A percentile compares a stretch with the other conserved stretches of the same genome.
These are phyloP conservation scores for Dysmachus trigonus DNA, from an alignment of 2,888 invertebrate species.

Conservation along the genomic window DNA sequence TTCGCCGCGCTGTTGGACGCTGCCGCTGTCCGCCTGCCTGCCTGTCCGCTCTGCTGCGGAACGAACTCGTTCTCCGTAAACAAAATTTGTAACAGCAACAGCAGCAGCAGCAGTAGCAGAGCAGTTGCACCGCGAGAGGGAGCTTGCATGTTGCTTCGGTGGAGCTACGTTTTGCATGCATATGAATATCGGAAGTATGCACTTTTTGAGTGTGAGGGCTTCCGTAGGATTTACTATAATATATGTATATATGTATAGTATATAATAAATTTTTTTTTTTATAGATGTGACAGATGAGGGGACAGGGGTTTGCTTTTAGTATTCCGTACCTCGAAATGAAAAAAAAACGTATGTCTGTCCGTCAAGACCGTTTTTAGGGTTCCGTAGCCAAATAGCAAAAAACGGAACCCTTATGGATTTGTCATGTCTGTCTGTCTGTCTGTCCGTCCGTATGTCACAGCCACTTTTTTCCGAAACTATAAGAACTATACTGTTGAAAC, in stretches of 20 bases:
- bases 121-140: background rate
- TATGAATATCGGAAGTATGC: background rate
- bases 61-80: slow-evolving; percentile 3
- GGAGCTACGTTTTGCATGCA: background rate
- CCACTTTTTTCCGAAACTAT: no score
- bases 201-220: background rate
- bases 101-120: background rate
- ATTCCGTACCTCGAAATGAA: no score
- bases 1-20: background rate
- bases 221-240: background rate
- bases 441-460: no score
- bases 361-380: no score
- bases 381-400: no score
- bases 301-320: background rate
- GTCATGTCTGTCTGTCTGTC: no score
- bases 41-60: background rate
- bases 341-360: no score
- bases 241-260: background rate
- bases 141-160: background rate
- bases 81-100: background rate
- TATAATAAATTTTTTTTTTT: no score
- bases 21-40: no score
- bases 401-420: no score
- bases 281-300: background rate
- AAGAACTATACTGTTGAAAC: no score